Evolutionary conservation across 2,113 vertebrate species (phyloP), one percentile per base, ranked within the genome.

Genomic region (Sinocyclocheilus anophthalmus): DNA sequence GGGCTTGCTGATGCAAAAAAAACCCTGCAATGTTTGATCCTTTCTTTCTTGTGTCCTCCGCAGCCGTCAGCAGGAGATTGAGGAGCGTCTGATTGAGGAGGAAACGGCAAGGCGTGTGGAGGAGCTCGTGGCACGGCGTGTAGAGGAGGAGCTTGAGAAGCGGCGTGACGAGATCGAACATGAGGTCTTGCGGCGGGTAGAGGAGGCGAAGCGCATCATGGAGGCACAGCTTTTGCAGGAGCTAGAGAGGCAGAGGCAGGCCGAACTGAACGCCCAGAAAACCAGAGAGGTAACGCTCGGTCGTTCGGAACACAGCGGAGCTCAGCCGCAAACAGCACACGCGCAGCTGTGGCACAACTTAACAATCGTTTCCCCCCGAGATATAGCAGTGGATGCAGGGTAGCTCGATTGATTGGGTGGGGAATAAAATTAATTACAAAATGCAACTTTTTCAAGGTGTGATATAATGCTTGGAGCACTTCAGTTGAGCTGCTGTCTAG

Each of bases 251-350:
- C 98, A 99, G 94, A 96, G 98, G 94, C 98, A 99, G 94, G 97
- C 98, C 75, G 98, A 99, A 95, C 94, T 99, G 94, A 95, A 97
- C 65, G 96, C 98, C 81, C 98, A 99, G 94, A 99, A 97, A 95
- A 97, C 97, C 92, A 97, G 98, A 97, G 98, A 99, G 98, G 98
- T 99, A 99, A 99, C 98, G 97, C 98, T 99, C 95, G 96, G 96
- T 98, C 97, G 97, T 99, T 99, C 96, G 97, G 96, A 97, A 97
- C 94, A 94, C 96, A 97, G 95, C 96, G 90, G 96, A 81, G 63
- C 90, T 69, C 30, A 73, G 26, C 89, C 87, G 80, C 76, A 83
- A 78, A 79, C 84, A 57, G 10, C 39, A 80, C 30, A 33, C 63
- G 53, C 26, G 8, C 57, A 18, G 67, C 63, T 75, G 45, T 83